Evolutionary conservation across 2,797 vertebrate species (phyloP).

Genomic region (Protonibea diacanthus): DNA sequence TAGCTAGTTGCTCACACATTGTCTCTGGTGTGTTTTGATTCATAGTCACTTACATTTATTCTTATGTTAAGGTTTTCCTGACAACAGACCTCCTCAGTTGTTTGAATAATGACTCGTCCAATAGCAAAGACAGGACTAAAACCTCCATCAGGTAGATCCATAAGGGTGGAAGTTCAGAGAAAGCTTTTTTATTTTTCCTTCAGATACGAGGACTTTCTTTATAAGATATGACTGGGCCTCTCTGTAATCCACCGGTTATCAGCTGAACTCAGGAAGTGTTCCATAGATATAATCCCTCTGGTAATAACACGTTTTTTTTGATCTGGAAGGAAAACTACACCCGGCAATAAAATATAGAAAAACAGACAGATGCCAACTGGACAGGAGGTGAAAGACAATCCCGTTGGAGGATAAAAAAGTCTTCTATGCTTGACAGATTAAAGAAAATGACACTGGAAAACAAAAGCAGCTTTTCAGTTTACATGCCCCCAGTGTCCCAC

Average conservation of each 20-base stretch:
- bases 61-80: slow-evolving; percentile 24
- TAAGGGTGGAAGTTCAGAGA: background rate
- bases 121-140: no score
- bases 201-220: background rate
- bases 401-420: slow-evolving; percentile 45
- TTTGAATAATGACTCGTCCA: no score
- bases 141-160: background rate
- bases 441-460: slow-evolving; percentile 49
- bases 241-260: slow-evolving; percentile 70
- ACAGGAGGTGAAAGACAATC: slow-evolving; percentile 56
- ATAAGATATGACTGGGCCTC: slow-evolving; percentile 12
- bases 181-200: background rate
- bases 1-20: slow-evolving; percentile 39
- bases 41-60: slow-evolving; percentile 71
- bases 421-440: slow-evolving; percentile 55
- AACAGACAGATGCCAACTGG: slow-evolving; percentile 35
- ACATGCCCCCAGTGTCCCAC: slow-evolving; percentile 20
- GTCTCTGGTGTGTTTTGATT: slow-evolving; percentile 70
- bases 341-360: slow-evolving; percentile 30
- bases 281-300: slow-evolving; percentile 64
- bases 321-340: slow-evolving; percentile 51
- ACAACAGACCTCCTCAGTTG: slow-evolving; percentile 16
- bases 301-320: slow-evolving; percentile 50
- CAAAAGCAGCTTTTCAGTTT: slow-evolving; percentile 64
- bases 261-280: slow-evolving; percentile 52